Evolutionary conservation across 2,113 vertebrate genomes (phyloP).

Genomic region (Delphinapterus leucas): DNA sequence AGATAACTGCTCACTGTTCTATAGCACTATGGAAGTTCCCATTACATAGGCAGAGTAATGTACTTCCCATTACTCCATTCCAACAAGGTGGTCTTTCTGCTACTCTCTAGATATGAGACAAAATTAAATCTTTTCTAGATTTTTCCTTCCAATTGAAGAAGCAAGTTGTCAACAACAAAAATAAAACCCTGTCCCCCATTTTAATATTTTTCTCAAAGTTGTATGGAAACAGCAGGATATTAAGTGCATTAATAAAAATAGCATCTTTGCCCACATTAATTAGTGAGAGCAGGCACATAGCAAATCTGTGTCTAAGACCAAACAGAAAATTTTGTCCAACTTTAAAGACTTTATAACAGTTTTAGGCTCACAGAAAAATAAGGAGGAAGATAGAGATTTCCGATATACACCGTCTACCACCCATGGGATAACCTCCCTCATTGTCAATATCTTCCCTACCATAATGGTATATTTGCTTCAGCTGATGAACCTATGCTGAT

Average conservation of each 20-base stretch:
- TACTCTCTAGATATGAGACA: neutral
- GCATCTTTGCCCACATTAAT: neutral
- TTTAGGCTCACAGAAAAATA: neutral
- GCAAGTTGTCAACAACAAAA: neutral
- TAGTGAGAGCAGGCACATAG: neutral
- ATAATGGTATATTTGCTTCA: neutral
- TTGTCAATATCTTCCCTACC: neutral
- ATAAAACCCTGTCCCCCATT: neutral
- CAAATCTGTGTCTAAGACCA: neutral
- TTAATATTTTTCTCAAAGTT: neutral
- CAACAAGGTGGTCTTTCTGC: neutral
- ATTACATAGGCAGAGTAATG: neutral
- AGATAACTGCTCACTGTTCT: neutral
- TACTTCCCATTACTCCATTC: neutral
- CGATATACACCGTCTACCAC: neutral
- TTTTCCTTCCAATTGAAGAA: neutral
- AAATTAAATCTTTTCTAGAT: neutral
- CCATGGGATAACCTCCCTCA: neutral
- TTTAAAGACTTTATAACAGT: neutral
- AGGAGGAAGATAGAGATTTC: neutral
- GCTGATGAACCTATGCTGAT: neutral
- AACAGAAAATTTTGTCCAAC: neutral
- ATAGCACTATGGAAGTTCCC: neutral
- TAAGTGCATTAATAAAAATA: neutral
- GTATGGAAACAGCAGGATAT: neutral